Base-by-base conservation (phyloP, 2,113 vertebrate species). In the Paramisgurnus dabryanus region DNA sequence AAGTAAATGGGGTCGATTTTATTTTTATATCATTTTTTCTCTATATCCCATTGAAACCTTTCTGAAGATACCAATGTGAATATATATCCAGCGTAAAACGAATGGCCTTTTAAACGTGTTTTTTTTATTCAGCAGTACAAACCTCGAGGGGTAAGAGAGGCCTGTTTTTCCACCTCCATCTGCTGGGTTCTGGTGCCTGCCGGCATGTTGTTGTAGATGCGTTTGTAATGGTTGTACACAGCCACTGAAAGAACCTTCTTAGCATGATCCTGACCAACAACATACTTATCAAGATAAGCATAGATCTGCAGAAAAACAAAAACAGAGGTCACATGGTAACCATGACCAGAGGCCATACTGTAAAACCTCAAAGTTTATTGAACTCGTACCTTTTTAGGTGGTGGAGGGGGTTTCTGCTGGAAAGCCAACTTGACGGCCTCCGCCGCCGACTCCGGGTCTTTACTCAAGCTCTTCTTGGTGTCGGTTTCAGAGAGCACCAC, bases 141-240 rank as follows among this genome's bases (percentile, higher is more conserved):
- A 96, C 95, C 95, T 93, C 95, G 92, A 7, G 95, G 94, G 58
- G 95, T 95, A 85, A 95, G 89, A 47, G 95, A 95, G 69, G 91
- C 91, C 84, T 95, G 95, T 74, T 95, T 96, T 83, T 96, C 95
- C 86, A 91, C 90, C 86, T 96, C 95, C 64, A 92, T 91, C 87
- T 95, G 95, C 82, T 95, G 94, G 82, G 94, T 93, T 82, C 94
- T 83, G 83, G 91, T 93, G 78, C 93, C 89, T 78, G 94, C n/a
- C 0, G 84, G 95, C 83, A 96, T 95, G 86, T 96, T 96, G 85
- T 96, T 96, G 88, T 96, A 95, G 86, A 96, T 96, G 80, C 95
- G 94, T 79, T 96, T 96, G 89, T 96, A 96, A 90, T 96, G 95
- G 89, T 96, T 96, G 88, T 96, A 96, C 72, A 96, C 95, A 53